Evolutionary conservation across 2,888 invertebrate genomes (phyloP).

Genomic region (Congeria kusceri): DNA sequence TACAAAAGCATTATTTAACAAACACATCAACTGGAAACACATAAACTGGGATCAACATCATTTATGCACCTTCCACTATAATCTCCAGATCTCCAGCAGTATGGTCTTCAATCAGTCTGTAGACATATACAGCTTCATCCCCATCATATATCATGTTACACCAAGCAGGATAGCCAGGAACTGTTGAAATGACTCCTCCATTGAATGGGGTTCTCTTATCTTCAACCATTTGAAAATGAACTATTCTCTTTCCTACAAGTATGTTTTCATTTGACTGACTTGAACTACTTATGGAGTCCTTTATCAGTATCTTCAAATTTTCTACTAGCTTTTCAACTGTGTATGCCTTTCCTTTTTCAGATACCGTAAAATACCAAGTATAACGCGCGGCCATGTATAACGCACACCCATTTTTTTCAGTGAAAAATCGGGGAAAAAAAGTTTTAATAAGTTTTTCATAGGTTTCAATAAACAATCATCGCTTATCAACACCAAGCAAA

Average conservation of each 20-base stretch:
- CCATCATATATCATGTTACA: slow-evolving; percentile 20
- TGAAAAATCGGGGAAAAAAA: too few species aligned
- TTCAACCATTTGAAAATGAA: not conserved
- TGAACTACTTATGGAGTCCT: slow-evolving; percentile 4
- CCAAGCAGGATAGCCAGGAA: slow-evolving; percentile 19
- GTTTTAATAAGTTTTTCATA: too few species aligned
- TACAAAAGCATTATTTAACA: too few species aligned
- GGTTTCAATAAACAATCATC: too few species aligned
- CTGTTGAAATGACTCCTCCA: slow-evolving; percentile 6
- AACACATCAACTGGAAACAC: too few species aligned
- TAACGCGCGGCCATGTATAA: too few species aligned
- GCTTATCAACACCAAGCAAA: too few species aligned
- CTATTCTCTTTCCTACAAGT: slow-evolving; percentile 14
- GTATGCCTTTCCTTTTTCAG: slow-evolving; percentile 17
- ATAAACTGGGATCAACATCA: too few species aligned
- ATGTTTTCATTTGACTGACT: not conserved
- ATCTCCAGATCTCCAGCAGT: slow-evolving; percentile 13
- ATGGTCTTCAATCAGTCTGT: slow-evolving; percentile 8
- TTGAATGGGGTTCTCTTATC: not conserved
- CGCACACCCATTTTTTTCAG: too few species aligned
- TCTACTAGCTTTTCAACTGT: slow-evolving; percentile 13
- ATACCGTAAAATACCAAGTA: too few species aligned
- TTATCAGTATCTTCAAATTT: slow-evolving; percentile 19
- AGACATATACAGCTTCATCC: not conserved
- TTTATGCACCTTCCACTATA: slow-evolving; percentile 4